phyloP scores from a whole-genome alignment of 1,140 invertebrate genomes.

The Acromyrmex heyeri region DNA sequence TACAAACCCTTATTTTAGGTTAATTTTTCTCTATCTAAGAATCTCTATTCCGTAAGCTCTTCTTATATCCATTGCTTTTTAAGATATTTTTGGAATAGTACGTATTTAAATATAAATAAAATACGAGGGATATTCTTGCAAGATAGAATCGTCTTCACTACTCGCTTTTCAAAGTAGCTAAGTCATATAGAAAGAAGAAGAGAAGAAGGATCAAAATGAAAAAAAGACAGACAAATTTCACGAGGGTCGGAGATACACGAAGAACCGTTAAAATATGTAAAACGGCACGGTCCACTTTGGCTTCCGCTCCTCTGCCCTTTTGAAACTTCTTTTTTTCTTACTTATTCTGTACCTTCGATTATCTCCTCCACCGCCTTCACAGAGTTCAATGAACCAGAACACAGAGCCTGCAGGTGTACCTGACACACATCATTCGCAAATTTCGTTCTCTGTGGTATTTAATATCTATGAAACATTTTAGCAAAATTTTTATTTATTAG shows the following conservation, averaged over 20 bases:
- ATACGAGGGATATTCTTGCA: background rate
- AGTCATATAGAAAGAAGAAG: background rate
- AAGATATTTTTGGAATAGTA: background rate
- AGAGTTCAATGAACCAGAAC: slow-evolving; percentile 78
- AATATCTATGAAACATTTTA: slow-evolving; percentile 6
- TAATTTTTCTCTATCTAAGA: background rate
- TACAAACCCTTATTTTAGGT: background rate
- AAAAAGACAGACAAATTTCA: slow-evolving; percentile 60
- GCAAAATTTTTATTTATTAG: background rate
- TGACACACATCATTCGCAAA: slow-evolving; percentile 20
- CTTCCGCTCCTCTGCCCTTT: slow-evolving; percentile 71
- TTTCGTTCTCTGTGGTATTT: background rate
- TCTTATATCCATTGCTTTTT: background rate
- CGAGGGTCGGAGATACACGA: slow-evolving; percentile 63
- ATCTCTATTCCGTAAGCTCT: background rate
- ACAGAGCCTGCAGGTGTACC: slow-evolving; percentile 61
- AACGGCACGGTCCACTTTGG: slow-evolving; percentile 73
- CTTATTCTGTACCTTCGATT: slow-evolving; percentile 78
- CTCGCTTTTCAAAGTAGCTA: slow-evolving; percentile 5
- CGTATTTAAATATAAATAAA: background rate
- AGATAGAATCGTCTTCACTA: background rate
- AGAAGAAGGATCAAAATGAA: background rate
- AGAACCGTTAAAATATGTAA: slow-evolving; percentile 84
- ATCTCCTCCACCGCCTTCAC: slow-evolving; percentile 72
- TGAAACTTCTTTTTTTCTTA: slow-evolving; percentile 64